These are phyloP conservation scores for Anguilla marmorata DNA, from an alignment of 2,797 vertebrate genomes.

Conservation along the genomic window DNA sequence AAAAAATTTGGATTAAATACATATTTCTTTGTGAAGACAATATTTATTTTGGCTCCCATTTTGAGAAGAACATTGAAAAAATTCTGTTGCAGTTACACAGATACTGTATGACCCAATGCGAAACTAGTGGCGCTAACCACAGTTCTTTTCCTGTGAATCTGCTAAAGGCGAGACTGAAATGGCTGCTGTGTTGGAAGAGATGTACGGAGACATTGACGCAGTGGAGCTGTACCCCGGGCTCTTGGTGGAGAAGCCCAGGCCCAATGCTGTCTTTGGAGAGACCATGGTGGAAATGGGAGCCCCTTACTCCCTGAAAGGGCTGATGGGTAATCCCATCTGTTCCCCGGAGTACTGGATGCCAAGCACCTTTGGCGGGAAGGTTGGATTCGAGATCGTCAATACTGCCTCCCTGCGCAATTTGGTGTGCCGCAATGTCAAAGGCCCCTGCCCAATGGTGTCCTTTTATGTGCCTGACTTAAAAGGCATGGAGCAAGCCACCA, in stretches of 20 bases:
- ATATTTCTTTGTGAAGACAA: background rate
- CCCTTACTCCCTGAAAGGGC: constrained; percentile 92
- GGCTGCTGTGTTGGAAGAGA: constrained; percentile 83
- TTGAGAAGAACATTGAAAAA: background rate
- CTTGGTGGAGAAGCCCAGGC: constrained; percentile 87
- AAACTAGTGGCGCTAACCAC: background rate
- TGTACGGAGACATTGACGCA: constrained; percentile 90
- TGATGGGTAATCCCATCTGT: constrained; percentile 96
- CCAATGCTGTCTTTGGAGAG: constrained; percentile 91
- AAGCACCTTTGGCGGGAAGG: constrained; percentile 92
- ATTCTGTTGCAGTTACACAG: background rate
- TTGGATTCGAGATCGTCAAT: constrained; percentile 91
- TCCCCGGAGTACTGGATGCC: constrained; percentile 98
- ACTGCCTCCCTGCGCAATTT: constrained; percentile 88
- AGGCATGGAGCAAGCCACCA: constrained; percentile 71
- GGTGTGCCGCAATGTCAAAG: constrained; percentile 86
- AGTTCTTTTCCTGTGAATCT: background rate
- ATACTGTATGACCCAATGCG: background rate
- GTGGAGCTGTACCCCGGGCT: constrained; percentile 94
- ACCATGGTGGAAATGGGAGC: constrained; percentile 97
- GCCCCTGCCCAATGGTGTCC: constrained; percentile 82
- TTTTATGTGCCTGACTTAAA: constrained; percentile 80
- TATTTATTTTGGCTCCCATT: background rate
- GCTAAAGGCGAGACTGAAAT: constrained; percentile 90
- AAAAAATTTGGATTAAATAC: background rate